phyloP scores from a whole-genome alignment of 1,140 invertebrate genomes.

The Akabosia matsudoensis region DNA sequence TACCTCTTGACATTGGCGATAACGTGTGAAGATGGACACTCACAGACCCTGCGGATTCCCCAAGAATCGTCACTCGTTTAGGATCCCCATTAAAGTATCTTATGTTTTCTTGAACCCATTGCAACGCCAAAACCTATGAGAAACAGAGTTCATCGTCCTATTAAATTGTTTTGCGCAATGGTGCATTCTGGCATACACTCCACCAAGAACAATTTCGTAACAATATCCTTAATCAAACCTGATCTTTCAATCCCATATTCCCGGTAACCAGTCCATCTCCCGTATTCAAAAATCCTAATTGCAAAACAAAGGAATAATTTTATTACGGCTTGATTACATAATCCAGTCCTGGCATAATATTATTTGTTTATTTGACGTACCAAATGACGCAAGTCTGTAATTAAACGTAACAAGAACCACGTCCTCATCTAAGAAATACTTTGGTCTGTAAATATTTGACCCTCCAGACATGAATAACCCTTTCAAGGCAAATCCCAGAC shows the following conservation, averaged over 20 bases:
- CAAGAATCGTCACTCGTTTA: not conserved
- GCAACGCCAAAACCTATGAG: not conserved
- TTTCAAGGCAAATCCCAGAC: not conserved
- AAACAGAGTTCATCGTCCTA: not conserved
- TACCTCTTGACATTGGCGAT: slow-evolving; percentile 45
- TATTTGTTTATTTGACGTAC: slow-evolving; percentile 8
- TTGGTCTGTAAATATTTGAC: slow-evolving; percentile 47
- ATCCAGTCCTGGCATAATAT: too few relatives aligned
- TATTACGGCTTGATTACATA: too few relatives aligned
- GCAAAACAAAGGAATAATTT: not conserved
- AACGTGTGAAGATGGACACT: slow-evolving; percentile 45
- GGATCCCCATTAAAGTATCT: not conserved
- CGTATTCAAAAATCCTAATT: slow-evolving; percentile 14
- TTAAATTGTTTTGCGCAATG: slow-evolving; percentile 49
- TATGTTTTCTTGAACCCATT: slow-evolving; percentile 2
- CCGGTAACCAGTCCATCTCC: not conserved
- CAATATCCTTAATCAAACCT: not conserved
- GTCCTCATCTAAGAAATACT: slow-evolving; percentile 44
- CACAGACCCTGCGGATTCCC: slow-evolving; percentile 32
- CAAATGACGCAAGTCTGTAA: slow-evolving; percentile 31
- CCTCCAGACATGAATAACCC: slow-evolving; percentile 10
- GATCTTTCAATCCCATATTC: slow-evolving; percentile 23
- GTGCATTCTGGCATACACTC: too few relatives aligned
- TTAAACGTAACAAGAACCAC: slow-evolving; percentile 45
- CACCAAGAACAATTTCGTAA: too few relatives aligned